Percentiles rank a stretch among this genome's conserved stretches.
These are phyloP conservation scores for Nomada fucata DNA, from an alignment of 2,888 invertebrate genomes.

Conservation along the genomic window DNA sequence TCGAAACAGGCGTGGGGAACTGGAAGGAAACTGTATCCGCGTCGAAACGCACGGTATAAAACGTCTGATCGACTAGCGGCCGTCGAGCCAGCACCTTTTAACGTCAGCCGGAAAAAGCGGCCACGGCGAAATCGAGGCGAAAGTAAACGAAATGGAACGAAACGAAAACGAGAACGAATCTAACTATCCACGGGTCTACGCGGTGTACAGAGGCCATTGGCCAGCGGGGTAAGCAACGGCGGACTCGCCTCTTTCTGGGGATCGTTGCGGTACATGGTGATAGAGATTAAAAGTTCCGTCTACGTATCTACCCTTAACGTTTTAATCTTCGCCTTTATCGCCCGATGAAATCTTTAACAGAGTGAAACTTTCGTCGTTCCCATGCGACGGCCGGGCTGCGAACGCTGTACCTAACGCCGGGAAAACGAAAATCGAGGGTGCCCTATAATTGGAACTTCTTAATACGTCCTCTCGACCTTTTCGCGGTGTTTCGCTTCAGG, in stretches of 20 bases:
- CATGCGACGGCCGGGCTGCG: neutral
- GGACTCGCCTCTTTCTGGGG: conserved; percentile 37
- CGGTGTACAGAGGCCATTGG: neutral
- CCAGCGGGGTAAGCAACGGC: conserved; percentile 7
- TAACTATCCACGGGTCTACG: conserved; percentile 46
- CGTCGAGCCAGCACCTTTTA: conserved; percentile 19
- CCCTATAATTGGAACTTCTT: neutral
- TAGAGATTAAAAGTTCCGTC: conserved; percentile 58
- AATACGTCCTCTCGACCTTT: neutral
- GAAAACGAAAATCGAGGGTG: neutral
- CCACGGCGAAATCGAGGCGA: conserved; percentile 46
- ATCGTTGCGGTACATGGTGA: conserved; percentile 42
- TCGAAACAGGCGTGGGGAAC: conserved; percentile 25
- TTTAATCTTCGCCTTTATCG: conserved; percentile 32
- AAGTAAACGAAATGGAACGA: conserved; percentile 65
- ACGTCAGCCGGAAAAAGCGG: conserved; percentile 42
- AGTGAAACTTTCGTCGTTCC: neutral
- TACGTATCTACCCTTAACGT: conserved; percentile 26
- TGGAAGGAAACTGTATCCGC: conserved; percentile 56
- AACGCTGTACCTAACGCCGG: neutral
- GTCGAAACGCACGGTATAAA: conserved; percentile 54
- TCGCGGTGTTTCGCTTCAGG: neutral
- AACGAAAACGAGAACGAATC: conserved; percentile 63
- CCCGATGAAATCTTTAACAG: neutral
- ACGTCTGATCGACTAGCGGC: conserved; percentile 46